A percentile compares a stretch with the other conserved stretches of the same genome.
Evolutionary conservation across 2,113 vertebrate genomes (phyloP).

Genomic region (Cathartes aura): DNA sequence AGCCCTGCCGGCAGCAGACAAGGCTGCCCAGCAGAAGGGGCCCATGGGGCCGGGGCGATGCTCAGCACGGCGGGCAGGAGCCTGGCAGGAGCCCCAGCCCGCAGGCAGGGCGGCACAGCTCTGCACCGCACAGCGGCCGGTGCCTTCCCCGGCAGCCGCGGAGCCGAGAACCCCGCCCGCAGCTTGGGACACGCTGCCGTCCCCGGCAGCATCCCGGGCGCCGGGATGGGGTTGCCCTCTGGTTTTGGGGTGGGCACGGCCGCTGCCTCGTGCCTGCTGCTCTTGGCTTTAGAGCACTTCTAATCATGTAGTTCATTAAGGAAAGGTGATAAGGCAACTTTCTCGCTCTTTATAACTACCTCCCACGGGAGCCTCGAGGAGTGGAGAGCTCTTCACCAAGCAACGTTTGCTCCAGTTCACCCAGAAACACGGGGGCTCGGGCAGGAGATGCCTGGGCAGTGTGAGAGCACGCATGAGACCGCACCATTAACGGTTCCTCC

Average conservation of each 20-base stretch:
- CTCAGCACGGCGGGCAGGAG: not conserved
- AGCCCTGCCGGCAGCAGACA: not conserved
- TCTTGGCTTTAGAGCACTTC: not conserved
- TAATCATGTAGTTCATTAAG: not conserved
- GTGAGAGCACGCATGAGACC: fast-evolving
- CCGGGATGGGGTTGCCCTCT: fast-evolving
- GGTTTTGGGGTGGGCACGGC: not conserved
- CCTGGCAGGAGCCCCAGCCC: not conserved
- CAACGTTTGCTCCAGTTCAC: fast-evolving
- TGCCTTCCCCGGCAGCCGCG: not conserved
- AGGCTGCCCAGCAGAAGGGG: not conserved
- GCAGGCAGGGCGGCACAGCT: not conserved
- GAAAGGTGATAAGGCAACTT: not conserved
- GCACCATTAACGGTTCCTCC: fast-evolving
- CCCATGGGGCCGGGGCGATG: fast-evolving
- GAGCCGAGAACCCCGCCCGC: fast-evolving
- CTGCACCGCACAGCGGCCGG: fast-evolving
- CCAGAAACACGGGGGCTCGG: fast-evolving
- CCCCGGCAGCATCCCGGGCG: not conserved
- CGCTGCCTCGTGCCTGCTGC: not conserved
- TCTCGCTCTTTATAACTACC: not conserved
- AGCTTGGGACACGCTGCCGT: fast-evolving
- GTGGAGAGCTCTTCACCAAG: not conserved
- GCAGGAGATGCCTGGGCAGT: not conserved
- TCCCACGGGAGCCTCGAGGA: not conserved